These are phyloP conservation scores for Cepphus grylle DNA, from an alignment of 2,113 vertebrate species.

Conservation along the genomic window DNA sequence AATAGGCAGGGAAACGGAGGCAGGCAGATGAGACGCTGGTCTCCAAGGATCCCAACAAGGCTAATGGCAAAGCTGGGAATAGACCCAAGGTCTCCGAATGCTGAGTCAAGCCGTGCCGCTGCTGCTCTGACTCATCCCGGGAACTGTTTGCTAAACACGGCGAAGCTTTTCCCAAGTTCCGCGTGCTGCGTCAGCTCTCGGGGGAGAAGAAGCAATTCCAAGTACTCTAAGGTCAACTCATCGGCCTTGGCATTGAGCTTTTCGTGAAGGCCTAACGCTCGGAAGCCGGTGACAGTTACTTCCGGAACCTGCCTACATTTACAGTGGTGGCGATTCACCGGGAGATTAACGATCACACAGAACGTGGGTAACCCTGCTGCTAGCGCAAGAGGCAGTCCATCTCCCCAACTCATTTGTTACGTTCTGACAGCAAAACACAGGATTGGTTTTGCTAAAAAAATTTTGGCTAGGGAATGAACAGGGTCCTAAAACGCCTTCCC, in stretches of 20 bases:
- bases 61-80: background rate
- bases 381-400: background rate
- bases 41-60: background rate
- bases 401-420: background rate
- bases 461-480: background rate
- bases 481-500: background rate
- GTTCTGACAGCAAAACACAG: background rate
- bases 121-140: conserved; percentile 2
- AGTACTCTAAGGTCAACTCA: background rate
- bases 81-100: background rate
- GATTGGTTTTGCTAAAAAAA: background rate
- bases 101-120: background rate
- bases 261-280: background rate
- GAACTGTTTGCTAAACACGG: background rate
- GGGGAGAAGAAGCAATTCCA: background rate
- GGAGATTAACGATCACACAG: background rate
- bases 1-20: background rate
- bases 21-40: background rate
- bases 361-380: background rate
- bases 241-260: background rate
- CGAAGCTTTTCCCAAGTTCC: background rate
- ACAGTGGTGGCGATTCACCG: background rate
- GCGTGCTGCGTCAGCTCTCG: background rate
- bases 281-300: background rate
- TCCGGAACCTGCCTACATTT: background rate